These are phyloP conservation scores for Adelognathus sp. DNA, from an alignment of 2,888 invertebrate genomes.

Conservation along the genomic window DNA sequence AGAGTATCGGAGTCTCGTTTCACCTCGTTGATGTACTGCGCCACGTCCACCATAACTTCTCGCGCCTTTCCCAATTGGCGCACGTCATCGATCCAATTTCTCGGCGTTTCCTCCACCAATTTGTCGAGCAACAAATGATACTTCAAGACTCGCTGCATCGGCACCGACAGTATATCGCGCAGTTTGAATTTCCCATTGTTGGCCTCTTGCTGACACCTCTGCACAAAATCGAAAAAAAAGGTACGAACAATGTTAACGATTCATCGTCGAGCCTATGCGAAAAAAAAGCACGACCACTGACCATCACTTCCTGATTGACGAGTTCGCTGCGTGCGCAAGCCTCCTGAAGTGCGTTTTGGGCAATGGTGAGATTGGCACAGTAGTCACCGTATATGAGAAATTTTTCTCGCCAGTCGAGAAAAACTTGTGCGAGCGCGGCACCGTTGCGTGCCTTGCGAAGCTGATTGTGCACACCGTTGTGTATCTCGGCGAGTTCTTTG, in stretches of 20 bases:
- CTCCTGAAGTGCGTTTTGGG: conserved; percentile 93
- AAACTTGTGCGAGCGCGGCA: conserved; percentile 85
- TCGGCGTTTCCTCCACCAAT: conserved; percentile 92
- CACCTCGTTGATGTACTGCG: conserved; percentile 98
- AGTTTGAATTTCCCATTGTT: conserved; percentile 97
- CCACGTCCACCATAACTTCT: conserved; percentile 98
- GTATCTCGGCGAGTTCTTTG: conserved; percentile 92
- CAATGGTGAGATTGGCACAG: conserved; percentile 95
- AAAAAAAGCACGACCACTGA: conserved; percentile 78
- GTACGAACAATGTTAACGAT: conserved; percentile 48
- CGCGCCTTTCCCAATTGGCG: conserved; percentile 92
- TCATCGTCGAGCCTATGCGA: background rate
- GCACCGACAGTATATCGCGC: conserved; percentile 97
- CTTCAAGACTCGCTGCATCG: conserved; percentile 99
- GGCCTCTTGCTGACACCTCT: conserved; percentile 96
- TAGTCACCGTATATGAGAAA: conserved; percentile 97
- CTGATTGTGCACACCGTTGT: conserved; percentile 92
- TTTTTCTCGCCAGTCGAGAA: conserved; percentile 94
- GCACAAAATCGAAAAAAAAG: conserved; percentile 74
- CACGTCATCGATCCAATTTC: conserved; percentile 93
- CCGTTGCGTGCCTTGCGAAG: conserved; percentile 88
- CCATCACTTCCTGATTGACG: conserved; percentile 87
- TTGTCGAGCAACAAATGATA: conserved; percentile 97
- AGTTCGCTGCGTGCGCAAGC: conserved; percentile 86
- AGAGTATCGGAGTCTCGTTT: conserved; percentile 97